A percentile compares a stretch with the other conserved stretches of the same genome.
Conservation (phyloP, 2,113 vertebrate genomes). For the Malurus elegans region DNA sequence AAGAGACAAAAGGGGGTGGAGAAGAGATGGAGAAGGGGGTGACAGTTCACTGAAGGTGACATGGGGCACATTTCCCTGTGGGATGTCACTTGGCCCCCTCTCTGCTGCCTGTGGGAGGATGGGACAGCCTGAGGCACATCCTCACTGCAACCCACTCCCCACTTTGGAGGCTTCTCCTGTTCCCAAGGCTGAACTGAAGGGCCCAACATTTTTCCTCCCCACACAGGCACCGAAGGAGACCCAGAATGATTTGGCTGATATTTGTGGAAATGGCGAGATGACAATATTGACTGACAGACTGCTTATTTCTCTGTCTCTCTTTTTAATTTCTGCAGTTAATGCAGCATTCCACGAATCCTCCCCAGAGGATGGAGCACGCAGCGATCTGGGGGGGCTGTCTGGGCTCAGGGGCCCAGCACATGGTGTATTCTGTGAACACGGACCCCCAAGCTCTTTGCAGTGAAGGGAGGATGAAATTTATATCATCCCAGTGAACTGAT, state of each 20-base stretch:
- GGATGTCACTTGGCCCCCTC: background rate
- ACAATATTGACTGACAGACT: background rate
- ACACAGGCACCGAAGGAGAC: background rate
- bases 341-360: background rate
- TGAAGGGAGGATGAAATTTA: background rate
- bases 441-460: background rate
- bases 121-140: background rate
- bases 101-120: background rate
- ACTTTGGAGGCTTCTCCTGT: background rate
- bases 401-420: background rate
- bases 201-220: background rate
- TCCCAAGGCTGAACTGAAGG: background rate
- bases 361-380: background rate
- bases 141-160: fast-evolving
- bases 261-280: background rate
- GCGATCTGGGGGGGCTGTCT: background rate
- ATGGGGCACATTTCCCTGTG: background rate
- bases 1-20: background rate
- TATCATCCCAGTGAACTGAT: background rate
- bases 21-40: background rate
- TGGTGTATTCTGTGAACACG: background rate
- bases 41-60: background rate
- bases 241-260: background rate
- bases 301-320: background rate
- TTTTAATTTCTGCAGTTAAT: background rate